Percentiles rank a stretch among this genome's conserved stretches.
Evolutionary conservation across 2,888 invertebrate species (phyloP).

Genomic region (Rhagophthalmus giganteus): DNA sequence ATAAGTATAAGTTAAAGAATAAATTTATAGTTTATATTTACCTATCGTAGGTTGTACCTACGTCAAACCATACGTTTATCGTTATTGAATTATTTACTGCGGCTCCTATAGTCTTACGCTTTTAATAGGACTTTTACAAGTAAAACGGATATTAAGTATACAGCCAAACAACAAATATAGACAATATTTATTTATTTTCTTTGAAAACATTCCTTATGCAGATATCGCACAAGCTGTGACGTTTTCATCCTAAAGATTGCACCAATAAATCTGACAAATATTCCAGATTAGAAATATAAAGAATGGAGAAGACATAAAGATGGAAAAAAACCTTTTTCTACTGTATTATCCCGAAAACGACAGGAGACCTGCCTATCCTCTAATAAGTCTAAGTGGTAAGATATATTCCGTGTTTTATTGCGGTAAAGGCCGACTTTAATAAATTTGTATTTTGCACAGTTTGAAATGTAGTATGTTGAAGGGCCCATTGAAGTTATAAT

Average conservation of each 20-base stretch:
- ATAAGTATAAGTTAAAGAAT: no score
- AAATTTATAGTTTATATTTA: no score
- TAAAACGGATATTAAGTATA: not conserved
- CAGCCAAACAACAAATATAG: not conserved
- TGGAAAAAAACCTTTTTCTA: constrained; percentile 14
- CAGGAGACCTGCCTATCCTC: not conserved
- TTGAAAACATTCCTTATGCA: constrained; percentile 22
- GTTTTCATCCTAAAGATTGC: constrained; percentile 27
- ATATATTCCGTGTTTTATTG: not conserved
- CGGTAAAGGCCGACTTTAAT: not conserved
- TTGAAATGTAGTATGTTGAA: no score
- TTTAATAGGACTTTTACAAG: no score
- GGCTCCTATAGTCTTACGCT: no score
- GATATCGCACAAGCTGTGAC: constrained; percentile 17
- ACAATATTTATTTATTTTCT: constrained; percentile 10
- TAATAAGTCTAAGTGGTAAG: not conserved
- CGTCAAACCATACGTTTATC: no score
- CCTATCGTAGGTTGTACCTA: no score
- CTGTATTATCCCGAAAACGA: constrained; percentile 10
- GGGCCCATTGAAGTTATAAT: no score
- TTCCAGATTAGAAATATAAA: constrained; percentile 27
- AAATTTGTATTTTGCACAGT: no score
- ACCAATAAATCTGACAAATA: constrained; percentile 28
- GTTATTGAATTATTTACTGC: no score
- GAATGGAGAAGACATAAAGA: constrained; percentile 14